Base-by-base conservation (phyloP, 1,140 invertebrate genomes). In the Papilio dardanus region DNA sequence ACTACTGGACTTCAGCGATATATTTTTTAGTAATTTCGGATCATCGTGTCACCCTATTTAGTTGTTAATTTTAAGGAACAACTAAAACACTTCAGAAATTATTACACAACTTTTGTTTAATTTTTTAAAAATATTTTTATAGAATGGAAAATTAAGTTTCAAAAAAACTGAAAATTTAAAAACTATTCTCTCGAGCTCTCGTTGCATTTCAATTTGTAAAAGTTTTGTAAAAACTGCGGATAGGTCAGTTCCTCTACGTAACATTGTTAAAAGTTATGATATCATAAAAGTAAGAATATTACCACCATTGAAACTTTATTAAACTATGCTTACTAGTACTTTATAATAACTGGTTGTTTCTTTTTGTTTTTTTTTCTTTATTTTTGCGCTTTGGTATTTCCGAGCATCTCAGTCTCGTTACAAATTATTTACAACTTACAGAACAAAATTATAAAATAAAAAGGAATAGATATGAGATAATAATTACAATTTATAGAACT, bases 171-270 rank as follows among this genome's bases (percentile, higher is more conserved):
- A 54, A 21, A 54, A 21, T 21, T 54, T 21, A 54, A 21, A 54
- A 54, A 54, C n/a, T 54, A 21, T 54, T 54, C 19, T 21, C 42
- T 50, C 42, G 19, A 50, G 42, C 42, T 19, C 42, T n/a, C n/a
- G 46, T 19, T 54, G n/a, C 7, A 54, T 54, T 54, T 21, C 46
- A 54, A 21, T 54, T 54, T 54, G n/a, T 7, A 54, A 54, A 54
- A 54, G 46, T 54, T 54, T 54, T 19, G n/a, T 54, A 19, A 35
- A 67, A 68, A 37, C 66, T 37, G 33, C 33, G 33, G 33, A 68
- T 68, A 68, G 66, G 66, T 68, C 66, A 68, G 66, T 68, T 37
- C 66, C n/a, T 68, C 35, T 68, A 37, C 19, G 66, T 68, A 33
- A 68, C 21, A 10, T 37, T 37, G 33, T 68, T 68, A 68, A 40